Evolutionary conservation across 2,113 vertebrate genomes (phyloP).

Genomic region (Phrynosoma blainvillii): DNA sequence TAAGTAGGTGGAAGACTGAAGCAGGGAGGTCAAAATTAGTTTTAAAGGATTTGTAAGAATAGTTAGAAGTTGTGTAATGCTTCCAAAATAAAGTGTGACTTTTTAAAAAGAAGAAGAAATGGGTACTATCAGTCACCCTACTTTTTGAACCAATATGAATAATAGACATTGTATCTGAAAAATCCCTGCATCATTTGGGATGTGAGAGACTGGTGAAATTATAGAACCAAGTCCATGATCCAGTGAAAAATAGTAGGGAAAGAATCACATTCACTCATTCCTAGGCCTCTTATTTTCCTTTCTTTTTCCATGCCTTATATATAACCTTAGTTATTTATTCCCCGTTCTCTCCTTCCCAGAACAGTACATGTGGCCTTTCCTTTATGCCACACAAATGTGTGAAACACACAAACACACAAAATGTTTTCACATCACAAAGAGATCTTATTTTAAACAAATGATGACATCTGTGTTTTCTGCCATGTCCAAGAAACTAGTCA

Average conservation of each 20-base stretch:
- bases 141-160: neutral
- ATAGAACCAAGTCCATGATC: slow-evolving; percentile 12
- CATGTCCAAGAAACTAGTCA: slow-evolving; percentile 61
- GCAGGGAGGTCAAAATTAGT: no score
- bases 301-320: slow-evolving; percentile 29
- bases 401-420: no score
- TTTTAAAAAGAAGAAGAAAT: neutral
- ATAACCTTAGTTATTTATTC: neutral
- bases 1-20: no score
- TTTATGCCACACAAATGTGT: neutral
- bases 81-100: neutral
- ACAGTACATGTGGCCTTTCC: slow-evolving; percentile 57
- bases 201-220: no score
- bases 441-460: slow-evolving; percentile 27
- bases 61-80: neutral
- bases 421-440: slow-evolving; percentile 15
- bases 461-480: slow-evolving; percentile 59
- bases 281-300: slow-evolving; percentile 37
- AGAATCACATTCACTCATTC: neutral
- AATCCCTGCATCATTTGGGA: neutral
- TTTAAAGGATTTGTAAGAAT: neutral
- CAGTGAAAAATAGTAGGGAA: neutral
- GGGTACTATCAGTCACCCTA: neutral
- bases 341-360: neutral
- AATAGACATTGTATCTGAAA: neutral